Conservation (phyloP, 2,113 vertebrate species). For the Martes martes region DNA sequence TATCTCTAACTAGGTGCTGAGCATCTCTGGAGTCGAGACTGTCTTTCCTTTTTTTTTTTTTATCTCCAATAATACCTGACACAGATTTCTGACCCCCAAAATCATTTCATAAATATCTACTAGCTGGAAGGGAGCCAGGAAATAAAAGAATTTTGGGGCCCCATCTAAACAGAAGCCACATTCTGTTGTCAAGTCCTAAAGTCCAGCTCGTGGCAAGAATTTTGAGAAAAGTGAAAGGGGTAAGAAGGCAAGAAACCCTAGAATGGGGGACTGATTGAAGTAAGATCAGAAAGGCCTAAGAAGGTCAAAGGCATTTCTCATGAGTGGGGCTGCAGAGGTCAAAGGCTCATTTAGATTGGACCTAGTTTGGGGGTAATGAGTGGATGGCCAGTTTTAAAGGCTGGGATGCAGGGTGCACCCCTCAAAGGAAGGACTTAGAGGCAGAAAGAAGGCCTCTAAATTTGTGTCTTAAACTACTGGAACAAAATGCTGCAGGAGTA, state of each 20-base stretch:
- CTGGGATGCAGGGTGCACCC: neutral
- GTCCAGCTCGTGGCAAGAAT: neutral
- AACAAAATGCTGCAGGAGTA: neutral
- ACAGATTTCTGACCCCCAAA: neutral
- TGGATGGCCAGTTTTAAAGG: neutral
- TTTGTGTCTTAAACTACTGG: neutral
- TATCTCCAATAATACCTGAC: neutral
- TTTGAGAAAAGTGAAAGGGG: neutral
- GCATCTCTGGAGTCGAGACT: neutral
- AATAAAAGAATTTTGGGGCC: neutral
- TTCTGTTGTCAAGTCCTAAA: neutral
- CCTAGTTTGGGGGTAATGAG: neutral
- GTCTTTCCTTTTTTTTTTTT: neutral
- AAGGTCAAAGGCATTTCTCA: neutral
- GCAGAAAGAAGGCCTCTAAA: neutral
- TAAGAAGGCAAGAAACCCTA: neutral
- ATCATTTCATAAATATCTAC: neutral
- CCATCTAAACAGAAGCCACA: neutral
- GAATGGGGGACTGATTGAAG: neutral
- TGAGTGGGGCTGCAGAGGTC: neutral
- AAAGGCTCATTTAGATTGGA: neutral
- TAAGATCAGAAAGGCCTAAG: neutral
- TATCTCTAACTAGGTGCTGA: neutral
- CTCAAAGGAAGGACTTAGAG: neutral
- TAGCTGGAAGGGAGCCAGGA: neutral